Base-by-base conservation (phyloP, 2,113 vertebrate species). In the Nerophis ophidion region DNA sequence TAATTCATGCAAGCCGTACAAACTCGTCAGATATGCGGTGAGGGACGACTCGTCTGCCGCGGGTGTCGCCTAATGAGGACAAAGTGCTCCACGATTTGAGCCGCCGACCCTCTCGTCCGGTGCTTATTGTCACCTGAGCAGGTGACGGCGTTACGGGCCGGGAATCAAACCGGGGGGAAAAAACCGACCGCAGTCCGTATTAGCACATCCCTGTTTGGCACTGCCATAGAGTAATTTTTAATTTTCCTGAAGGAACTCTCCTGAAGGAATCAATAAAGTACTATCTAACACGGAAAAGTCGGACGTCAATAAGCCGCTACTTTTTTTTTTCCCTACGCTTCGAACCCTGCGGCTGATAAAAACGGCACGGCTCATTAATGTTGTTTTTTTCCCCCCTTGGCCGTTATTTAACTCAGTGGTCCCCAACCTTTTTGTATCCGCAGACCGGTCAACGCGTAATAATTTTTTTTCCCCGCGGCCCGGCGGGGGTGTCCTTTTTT, bases 51-150 rank as follows among this genome's bases (percentile, higher is more conserved):
- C 50, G 35, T 49, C 50, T 80, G 89, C 40, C 5, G 38, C 38
- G 38, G 10, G 3, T 14, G 14, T 0, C 47, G 7, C 86, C 81
- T 95, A 96, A 96, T 94, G 92, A 95, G 93, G 92, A 94, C 92
- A 93, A 93, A 96, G 89, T 88, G 89, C 81, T 87, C 92, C 89
- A 88, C 68, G 83, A 4, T 74, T 86, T 88, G 87, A 88, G 86
- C 89, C n/a, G n/a, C n/a, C 48, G 68, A 76, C 76, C 88, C 88
- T 77, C n/a, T n/a, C n/a, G n/a, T n/a, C n/a, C n/a, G n/a, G n/a
- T n/a, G n/a, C n/a, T n/a, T 84, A 77, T 79, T 82, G 85, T 86
- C 84, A 81, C 82, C 82, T 86, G 79, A 90, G 83, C 72, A 83
- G 78, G 79, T 83, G 82, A 83, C 74, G 68, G 71, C 74, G 77